Base-by-base conservation (phyloP, 2,888 invertebrate species). In the Zygogramma bicolorata region DNA sequence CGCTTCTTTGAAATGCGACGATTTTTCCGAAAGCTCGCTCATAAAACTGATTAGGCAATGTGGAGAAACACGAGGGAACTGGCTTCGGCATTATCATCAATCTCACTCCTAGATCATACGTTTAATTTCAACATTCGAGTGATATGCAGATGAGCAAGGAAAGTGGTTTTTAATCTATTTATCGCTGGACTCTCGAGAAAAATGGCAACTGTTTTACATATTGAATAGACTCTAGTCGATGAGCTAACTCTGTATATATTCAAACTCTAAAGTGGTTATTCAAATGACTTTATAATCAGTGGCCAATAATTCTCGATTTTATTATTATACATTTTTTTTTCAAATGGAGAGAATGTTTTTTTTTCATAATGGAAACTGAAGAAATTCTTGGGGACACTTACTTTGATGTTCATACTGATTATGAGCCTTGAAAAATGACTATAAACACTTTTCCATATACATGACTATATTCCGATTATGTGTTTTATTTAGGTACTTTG, bases 81-180 rank as follows among this genome's bases (percentile, higher is more conserved):
- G 13, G 15, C 62, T 42, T 62, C 42, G 15, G 15, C 42, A 25
- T 42, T 62, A 62, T 62, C 62, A 62, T 40, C 40, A 29, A 62
- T 62, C 62, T 62, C 25, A n/a, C 25, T 42, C 13, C 22, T 62
- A 34, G 40, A 62, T 62, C 62, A 62, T 42, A 62, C 42, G 42
- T 40, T 42, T 42, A 40, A 62, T 42, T 62, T 42, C 62, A 42
- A 42, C 40, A 22, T 42, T 15, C 62, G 42, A 62, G 42, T 15
- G 18, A 42, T 62, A 62, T 62, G 62, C 62, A 62, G 42, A 62
- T 62, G 22, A 34, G 61, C n/a, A 8, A 22, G 34, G 22, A 34
- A 38, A 22, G 38, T 40, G 38, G 62, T 62, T 62, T 61, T 61
- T 42, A 62, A 42, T 42, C 62, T 62, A 38, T 25, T 29, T 1